phyloP scores from a whole-genome alignment of 1,140 invertebrate species.

The Maconellicoccus hirsutus region DNA sequence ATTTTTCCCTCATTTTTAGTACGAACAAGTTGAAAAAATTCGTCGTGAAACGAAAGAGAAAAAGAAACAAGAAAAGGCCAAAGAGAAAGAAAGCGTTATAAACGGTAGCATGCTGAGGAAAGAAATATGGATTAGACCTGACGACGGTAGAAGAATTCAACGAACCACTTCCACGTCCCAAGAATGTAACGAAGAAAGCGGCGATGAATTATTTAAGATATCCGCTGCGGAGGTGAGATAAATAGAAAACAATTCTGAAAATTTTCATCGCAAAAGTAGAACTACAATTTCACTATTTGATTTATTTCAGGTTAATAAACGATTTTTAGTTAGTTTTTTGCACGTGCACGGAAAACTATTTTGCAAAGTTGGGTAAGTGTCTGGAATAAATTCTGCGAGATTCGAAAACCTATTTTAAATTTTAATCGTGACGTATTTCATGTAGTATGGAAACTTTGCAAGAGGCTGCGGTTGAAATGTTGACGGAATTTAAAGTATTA shows the following conservation, averaged over 20 bases:
- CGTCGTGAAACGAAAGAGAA: conserved; percentile 47
- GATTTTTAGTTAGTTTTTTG: conserved; percentile 77
- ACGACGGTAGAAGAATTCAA: conserved; percentile 49
- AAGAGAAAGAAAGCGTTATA: conserved; percentile 41
- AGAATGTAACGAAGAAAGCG: conserved; percentile 41
- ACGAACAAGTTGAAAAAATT: conserved; percentile 65
- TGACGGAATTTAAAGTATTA: conserved; percentile 67
- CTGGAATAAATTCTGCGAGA: too few relatives aligned
- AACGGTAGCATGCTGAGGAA: conserved; percentile 42
- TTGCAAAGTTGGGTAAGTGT: conserved; percentile 73
- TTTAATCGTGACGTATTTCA: conserved; percentile 27
- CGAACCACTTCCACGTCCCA: conserved; percentile 46
- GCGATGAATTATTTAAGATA: conserved; percentile 47
- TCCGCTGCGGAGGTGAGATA: conserved; percentile 24
- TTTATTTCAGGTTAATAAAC: conserved; percentile 73
- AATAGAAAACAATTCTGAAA: too few relatives aligned
- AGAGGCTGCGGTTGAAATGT: conserved; percentile 62
- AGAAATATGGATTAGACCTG: conserved; percentile 73
- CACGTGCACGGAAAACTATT: conserved; percentile 87
- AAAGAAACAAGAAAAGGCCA: conserved; percentile 44
- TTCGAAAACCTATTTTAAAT: too few relatives aligned
- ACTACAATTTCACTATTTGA: too few relatives aligned
- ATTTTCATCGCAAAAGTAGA: conserved; percentile 34
- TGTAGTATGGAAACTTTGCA: conserved; percentile 75
- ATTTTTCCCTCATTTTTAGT: too few relatives aligned